Percentiles rank a stretch among this genome's conserved stretches.
Conservation (phyloP, 2,888 invertebrate genomes). For the Drosophila antonietae region DNA sequence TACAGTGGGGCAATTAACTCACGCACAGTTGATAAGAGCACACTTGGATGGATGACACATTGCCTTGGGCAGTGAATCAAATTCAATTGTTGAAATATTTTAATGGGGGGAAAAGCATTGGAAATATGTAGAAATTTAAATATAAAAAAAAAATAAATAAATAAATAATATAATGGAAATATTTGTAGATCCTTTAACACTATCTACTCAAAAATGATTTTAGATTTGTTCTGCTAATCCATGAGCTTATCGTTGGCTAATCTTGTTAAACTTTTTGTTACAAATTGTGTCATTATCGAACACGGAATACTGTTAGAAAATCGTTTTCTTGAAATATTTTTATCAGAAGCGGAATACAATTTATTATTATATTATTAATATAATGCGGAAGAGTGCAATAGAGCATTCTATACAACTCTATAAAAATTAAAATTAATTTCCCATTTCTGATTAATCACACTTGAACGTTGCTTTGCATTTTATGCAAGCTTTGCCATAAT, state of each 20-base stretch:
- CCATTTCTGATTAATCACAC: not conserved
- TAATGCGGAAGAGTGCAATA: too few species aligned
- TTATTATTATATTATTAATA: not conserved
- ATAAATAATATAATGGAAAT: not conserved
- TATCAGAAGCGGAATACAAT: not conserved
- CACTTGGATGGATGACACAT: not conserved
- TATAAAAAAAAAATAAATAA: not conserved
- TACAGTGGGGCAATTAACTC: conserved; percentile 29
- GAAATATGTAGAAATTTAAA: not conserved
- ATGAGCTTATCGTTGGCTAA: too few species aligned
- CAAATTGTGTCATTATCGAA: not conserved
- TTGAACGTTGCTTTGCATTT: not conserved
- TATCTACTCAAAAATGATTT: too few species aligned
- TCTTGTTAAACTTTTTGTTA: too few species aligned
- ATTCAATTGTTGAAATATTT: not conserved
- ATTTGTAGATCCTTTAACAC: too few species aligned
- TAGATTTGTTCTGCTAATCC: too few species aligned
- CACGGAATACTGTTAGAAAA: not conserved
- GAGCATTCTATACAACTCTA: too few species aligned
- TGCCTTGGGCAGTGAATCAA: not conserved
- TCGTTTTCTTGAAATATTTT: not conserved
- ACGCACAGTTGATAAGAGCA: conserved; percentile 39
- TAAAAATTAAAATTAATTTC: too few species aligned
- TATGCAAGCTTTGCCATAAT: not conserved
- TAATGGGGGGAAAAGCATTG: not conserved